phyloP scores from a whole-genome alignment of 2,888 invertebrate species.

The Nomada flava region DNA sequence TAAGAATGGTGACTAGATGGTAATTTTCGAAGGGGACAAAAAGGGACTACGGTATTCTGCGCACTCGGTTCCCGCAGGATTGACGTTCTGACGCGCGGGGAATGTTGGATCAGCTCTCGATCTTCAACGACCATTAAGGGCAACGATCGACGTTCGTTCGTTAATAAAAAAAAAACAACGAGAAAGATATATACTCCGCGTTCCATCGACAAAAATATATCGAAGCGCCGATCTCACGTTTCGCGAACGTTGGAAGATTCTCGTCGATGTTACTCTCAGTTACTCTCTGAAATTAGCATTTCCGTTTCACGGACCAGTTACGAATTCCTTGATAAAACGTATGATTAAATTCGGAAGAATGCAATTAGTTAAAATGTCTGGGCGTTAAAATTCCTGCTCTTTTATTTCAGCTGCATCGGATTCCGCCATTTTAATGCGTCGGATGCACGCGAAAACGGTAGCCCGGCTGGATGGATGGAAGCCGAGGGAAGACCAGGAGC shows the following conservation, averaged over 20 bases:
- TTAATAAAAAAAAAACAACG: constrained; percentile 33
- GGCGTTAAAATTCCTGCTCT: not conserved
- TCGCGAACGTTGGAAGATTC: not conserved
- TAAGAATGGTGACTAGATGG: constrained; percentile 72
- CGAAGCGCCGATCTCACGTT: too few relatives aligned
- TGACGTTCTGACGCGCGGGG: constrained; percentile 58
- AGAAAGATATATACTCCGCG: constrained; percentile 8
- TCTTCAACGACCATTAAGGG: constrained; percentile 11
- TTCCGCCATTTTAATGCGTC: not conserved
- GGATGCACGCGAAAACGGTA: constrained; percentile 31
- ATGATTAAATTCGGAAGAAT: constrained; percentile 37
- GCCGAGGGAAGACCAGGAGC: constrained; percentile 73
- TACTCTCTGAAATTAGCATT: constrained; percentile 16
- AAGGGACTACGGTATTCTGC: constrained; percentile 52
- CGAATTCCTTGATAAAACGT: constrained; percentile 17
- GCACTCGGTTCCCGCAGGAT: constrained; percentile 51
- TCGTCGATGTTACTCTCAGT: constrained; percentile 2
- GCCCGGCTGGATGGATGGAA: constrained; percentile 76
- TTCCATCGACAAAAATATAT: not conserved
- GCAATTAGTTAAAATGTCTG: constrained; percentile 31
- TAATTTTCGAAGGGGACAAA: constrained; percentile 65
- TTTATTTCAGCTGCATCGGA: too few relatives aligned
- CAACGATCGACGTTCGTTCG: constrained; percentile 27
- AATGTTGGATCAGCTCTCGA: constrained; percentile 59
- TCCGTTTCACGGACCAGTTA: not conserved